phyloP scores from a whole-genome alignment of 2,797 vertebrate genomes.

The Coilia nasus region DNA sequence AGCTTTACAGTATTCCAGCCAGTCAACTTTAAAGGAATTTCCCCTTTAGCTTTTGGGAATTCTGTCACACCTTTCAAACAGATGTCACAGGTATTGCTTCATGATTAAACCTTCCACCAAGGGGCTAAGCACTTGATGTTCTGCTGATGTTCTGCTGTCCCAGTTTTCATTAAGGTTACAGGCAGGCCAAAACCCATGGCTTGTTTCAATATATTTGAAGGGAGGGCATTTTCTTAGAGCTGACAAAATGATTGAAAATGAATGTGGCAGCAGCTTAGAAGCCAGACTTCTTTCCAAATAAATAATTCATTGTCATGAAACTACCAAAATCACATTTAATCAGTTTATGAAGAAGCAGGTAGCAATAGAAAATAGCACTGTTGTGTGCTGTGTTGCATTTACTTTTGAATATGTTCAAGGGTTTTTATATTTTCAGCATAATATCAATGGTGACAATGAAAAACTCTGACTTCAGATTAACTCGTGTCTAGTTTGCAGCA shows the following conservation, averaged over 20 bases:
- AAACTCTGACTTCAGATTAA: neutral
- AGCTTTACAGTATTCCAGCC: neutral
- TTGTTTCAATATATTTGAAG: neutral
- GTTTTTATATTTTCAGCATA: neutral
- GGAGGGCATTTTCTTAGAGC: neutral
- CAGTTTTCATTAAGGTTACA: constrained; percentile 8
- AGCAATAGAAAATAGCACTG: neutral
- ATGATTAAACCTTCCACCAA: constrained; percentile 13
- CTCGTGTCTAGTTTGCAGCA: neutral
- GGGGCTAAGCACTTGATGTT: neutral
- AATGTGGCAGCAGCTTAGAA: neutral
- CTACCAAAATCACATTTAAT: constrained; percentile 17
- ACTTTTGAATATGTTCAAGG: neutral
- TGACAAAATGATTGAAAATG: neutral
- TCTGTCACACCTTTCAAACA: constrained; percentile 2
- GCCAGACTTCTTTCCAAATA: neutral
- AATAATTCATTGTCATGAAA: neutral
- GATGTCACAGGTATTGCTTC: constrained; percentile 22
- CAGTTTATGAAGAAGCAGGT: neutral
- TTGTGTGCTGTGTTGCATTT: neutral
- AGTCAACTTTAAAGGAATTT: neutral
- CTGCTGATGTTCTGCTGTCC: neutral
- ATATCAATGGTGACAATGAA: neutral
- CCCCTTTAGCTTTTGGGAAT: neutral
- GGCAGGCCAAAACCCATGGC: neutral